Evolutionary conservation across 2,888 invertebrate species (phyloP), one percentile per base, ranked within the genome.

Genomic region (Ptychoptera albimana): DNA sequence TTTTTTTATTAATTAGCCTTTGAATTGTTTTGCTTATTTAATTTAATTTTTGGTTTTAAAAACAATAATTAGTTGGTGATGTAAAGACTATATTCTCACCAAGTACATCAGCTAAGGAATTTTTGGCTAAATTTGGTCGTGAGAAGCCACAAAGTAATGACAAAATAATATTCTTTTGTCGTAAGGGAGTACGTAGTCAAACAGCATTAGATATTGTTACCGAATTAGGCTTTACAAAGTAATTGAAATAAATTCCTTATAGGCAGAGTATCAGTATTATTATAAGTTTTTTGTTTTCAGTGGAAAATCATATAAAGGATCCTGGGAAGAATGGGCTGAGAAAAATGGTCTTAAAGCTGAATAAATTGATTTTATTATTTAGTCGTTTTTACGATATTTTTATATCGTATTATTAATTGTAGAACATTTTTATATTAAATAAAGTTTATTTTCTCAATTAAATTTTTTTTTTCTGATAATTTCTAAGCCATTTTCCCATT

Each of bases 101-200:
- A 68, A 23, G 4, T 23, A 23, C 23, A 23, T 23, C 23, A 23
- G 4, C 23, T 5, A 23, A 23, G 37, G 70, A 71, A 39, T 81
- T 80, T 56, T 50, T 68, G 51, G 50, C 66, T 43, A 64, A 57
- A 43, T 79, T 68, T 55, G 62, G 68, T 1, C 68, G 63, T 47
- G 54, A 62, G 1, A 77, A 77, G 54, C 80, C 80, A 8, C 48
- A 55, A 4, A 60, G 65, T 49, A 59, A 72, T 39, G 66, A 70
- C 11, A 69, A 72, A 55, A 67, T 79, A 2, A 73, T 79, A 51
- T 69, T 79, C 50, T 74, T 74, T 45, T 80, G 79, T 54, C 73
- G 69, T 61, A 69, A 74, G 49, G 79, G 79, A 13, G 73, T 65
- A 52, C 67, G 79, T 56, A 75, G 77, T 51, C 68, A 63, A 8